A percentile compares a stretch with the other conserved stretches of the same genome.
phyloP scores from a whole-genome alignment of 2,113 vertebrate species.

The Sarotherodon lohbergeri region DNA sequence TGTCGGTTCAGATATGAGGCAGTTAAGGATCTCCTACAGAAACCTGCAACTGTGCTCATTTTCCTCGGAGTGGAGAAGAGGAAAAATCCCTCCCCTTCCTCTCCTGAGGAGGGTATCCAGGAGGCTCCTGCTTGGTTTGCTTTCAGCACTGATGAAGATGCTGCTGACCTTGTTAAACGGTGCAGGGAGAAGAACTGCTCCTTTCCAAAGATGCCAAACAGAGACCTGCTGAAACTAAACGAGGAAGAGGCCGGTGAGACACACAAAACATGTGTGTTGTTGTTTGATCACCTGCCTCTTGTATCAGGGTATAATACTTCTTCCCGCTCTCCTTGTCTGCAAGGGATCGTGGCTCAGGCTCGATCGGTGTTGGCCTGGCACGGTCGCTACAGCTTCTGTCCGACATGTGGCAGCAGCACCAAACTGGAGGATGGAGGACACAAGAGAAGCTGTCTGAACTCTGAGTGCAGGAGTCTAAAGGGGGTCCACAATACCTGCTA shows the following conservation, averaged over 20 bases:
- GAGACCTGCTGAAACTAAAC: slow-evolving; percentile 79
- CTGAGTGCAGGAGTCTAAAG: slow-evolving; percentile 78
- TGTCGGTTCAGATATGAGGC: slow-evolving; percentile 67
- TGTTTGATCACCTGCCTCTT: too few relatives aligned
- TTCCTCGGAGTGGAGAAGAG: slow-evolving; percentile 88
- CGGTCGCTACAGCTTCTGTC: slow-evolving; percentile 83
- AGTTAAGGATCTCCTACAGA: slow-evolving; percentile 73
- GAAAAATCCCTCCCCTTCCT: background rate
- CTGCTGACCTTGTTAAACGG: slow-evolving; percentile 71
- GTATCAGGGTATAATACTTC: rapidly evolving
- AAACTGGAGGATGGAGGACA: slow-evolving; percentile 83
- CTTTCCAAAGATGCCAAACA: slow-evolving; percentile 80
- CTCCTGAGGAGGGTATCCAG: background rate
- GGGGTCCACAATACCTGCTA: slow-evolving; percentile 93
- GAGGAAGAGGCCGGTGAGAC: slow-evolving; percentile 89
- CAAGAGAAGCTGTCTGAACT: slow-evolving; percentile 85
- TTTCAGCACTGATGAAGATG: slow-evolving; percentile 68
- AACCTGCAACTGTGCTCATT: slow-evolving; percentile 69
- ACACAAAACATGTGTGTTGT: too few relatives aligned
- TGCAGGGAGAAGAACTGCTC: slow-evolving; percentile 67
- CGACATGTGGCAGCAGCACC: slow-evolving; percentile 84
- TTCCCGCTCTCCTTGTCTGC: background rate
- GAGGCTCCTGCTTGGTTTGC: slow-evolving; percentile 87
- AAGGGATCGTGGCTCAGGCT: slow-evolving; percentile 88
- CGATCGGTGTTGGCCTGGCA: slow-evolving; percentile 90